Conservation (phyloP, 2,113 vertebrate species). For the Rhinopithecus roxellana region DNA sequence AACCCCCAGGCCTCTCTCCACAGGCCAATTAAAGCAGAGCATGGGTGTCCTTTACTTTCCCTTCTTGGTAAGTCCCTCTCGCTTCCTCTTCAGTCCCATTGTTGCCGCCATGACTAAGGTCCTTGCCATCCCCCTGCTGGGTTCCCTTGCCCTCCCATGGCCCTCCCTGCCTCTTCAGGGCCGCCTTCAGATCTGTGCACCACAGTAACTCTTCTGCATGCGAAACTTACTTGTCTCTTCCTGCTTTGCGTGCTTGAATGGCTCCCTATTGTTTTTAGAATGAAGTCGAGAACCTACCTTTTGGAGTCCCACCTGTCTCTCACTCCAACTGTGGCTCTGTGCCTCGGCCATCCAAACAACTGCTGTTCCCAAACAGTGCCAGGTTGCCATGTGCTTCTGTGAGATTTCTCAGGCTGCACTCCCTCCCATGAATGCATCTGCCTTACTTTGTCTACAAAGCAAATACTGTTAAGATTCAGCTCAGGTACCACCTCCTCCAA, state of each 20-base stretch:
- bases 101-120: not conserved
- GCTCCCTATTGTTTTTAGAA: not conserved
- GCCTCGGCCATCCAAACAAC: not conserved
- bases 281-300: not conserved
- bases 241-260: not conserved
- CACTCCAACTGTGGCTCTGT: not conserved
- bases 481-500: not conserved
- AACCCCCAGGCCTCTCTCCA: not conserved
- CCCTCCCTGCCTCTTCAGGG: not conserved
- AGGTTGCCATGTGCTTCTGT: not conserved
- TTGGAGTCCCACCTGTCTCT: not conserved
- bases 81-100: not conserved
- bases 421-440: not conserved
- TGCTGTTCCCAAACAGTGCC: not conserved
- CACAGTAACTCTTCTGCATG: not conserved
- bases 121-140: not conserved
- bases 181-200: not conserved
- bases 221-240: not conserved
- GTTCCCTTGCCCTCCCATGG: accelerated
- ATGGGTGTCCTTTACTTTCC: not conserved
- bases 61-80: not conserved
- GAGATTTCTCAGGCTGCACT: not conserved
- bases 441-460: not conserved
- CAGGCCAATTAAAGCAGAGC: not conserved
- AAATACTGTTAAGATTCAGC: not conserved